Evolutionary conservation across 64 coral and sea anemone species (phyloP).

Genomic region (Astreopora myriophthalma): DNA sequence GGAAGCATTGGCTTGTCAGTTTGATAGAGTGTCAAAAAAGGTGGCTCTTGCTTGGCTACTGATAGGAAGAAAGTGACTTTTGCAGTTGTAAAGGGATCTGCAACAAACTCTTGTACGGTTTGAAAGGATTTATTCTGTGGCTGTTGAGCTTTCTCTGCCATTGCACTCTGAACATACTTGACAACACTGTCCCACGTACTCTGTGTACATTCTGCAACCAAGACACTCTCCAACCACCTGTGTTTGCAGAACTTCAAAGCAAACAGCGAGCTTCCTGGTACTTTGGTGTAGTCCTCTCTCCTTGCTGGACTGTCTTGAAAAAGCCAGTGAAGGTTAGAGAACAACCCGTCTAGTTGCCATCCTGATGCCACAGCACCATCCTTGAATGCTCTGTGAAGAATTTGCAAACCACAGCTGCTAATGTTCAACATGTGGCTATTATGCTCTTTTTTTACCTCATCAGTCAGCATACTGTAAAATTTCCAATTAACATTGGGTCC

Average conservation of each 20-base stretch:
- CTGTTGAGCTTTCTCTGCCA: conserved; percentile 51
- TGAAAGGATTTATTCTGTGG: conserved; percentile 75
- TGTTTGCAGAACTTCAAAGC: conserved; percentile 54
- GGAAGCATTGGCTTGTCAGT: conserved; percentile 70
- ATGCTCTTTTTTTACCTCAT: conserved; percentile 64
- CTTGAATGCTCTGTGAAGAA: conserved; percentile 65
- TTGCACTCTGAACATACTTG: conserved; percentile 72
- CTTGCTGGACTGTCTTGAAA: conserved; percentile 73
- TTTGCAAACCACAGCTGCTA: conserved; percentile 63
- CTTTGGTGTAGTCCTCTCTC: conserved; percentile 63
- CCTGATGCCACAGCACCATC: conserved; percentile 61
- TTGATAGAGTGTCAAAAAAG: conserved; percentile 80
- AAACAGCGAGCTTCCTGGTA: conserved; percentile 41
- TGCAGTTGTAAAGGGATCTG: conserved; percentile 48
- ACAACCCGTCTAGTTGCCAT: conserved; percentile 39
- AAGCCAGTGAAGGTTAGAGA: conserved; percentile 51
- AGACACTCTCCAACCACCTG: conserved; percentile 64
- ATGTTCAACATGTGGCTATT: conserved; percentile 68
- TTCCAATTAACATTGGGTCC: conserved; percentile 75
- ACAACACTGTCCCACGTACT: conserved; percentile 59
- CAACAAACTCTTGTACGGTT: conserved; percentile 59
- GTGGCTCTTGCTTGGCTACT: conserved; percentile 52
- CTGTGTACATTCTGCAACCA: conserved; percentile 71
- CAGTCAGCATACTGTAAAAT: conserved; percentile 51
- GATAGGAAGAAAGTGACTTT: conserved; percentile 69